These are phyloP conservation scores for Thumatha senex DNA, from an alignment of 2,888 invertebrate genomes.

Conservation along the genomic window DNA sequence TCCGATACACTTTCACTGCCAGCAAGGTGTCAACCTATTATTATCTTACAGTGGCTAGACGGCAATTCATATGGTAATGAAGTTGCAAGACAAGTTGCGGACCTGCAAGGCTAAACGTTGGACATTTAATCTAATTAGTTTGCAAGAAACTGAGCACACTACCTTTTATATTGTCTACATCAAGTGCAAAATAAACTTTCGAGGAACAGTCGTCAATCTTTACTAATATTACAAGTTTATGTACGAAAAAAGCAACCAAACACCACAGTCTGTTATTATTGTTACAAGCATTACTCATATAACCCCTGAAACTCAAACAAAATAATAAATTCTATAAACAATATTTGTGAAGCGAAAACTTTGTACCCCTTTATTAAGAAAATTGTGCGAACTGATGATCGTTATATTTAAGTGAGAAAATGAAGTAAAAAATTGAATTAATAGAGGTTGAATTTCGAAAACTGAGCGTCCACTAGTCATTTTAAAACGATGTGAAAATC, in stretches of 20 bases:
- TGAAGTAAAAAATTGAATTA: too few relatives aligned
- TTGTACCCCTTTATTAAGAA: too few relatives aligned
- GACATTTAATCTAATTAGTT: constrained; percentile 59
- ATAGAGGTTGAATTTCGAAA: too few relatives aligned
- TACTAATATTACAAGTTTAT: not conserved
- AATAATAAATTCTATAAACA: too few relatives aligned
- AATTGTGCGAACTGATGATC: not conserved
- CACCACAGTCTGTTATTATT: too few relatives aligned
- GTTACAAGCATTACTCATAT: too few relatives aligned
- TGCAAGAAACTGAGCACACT: constrained; percentile 56
- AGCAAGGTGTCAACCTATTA: constrained; percentile 65
- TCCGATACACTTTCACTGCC: constrained; percentile 62
- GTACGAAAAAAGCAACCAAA: not conserved
- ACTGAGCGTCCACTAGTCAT: too few relatives aligned
- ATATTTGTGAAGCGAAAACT: too few relatives aligned
- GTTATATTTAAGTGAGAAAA: too few relatives aligned
- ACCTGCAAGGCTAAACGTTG: constrained; percentile 54
- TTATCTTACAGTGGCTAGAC: constrained; percentile 54
- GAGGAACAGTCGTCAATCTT: not conserved
- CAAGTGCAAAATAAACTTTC: constrained; percentile 5
- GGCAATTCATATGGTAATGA: constrained; percentile 75
- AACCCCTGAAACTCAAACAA: not conserved
- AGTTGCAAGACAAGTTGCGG: constrained; percentile 45
- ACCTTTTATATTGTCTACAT: constrained; percentile 18
- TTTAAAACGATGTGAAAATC: constrained; percentile 6